Conservation (phyloP, 1,140 invertebrate species). For the Drosophila cardini region DNA sequence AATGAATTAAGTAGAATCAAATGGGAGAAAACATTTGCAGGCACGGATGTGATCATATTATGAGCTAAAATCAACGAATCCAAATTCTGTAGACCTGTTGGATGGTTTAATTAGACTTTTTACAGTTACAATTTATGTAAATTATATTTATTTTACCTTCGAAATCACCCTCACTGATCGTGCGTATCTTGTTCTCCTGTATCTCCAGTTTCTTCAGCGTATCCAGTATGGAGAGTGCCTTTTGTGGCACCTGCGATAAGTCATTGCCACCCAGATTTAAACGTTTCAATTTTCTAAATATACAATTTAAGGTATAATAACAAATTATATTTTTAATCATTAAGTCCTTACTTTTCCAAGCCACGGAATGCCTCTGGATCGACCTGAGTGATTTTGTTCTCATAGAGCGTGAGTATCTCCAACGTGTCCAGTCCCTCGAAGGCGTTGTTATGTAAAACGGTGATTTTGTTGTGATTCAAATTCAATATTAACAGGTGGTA, state of each 20-base stretch:
- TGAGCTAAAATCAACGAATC: conserved; percentile 93
- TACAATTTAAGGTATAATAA: neutral
- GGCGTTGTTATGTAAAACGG: conserved; percentile 90
- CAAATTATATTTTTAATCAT: neutral
- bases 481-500: conserved; percentile 94
- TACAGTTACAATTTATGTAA: neutral
- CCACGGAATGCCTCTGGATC: conserved; percentile 93
- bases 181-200: conserved; percentile 92
- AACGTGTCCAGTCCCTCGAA: conserved; percentile 94
- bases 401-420: conserved; percentile 94
- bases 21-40: conserved; percentile 92
- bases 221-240: conserved; percentile 90
- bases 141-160: conserved; percentile 87
- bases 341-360: conserved; percentile 90
- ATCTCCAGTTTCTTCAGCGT: conserved; percentile 94
- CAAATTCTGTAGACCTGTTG: conserved; percentile 90
- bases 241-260: conserved; percentile 90
- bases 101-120: neutral
- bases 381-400: conserved; percentile 92
- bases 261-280: conserved; percentile 94
- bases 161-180: conserved; percentile 93
- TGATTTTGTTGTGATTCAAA: conserved; percentile 95
- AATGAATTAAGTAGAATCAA: conserved; percentile 92
- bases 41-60: conserved; percentile 91
- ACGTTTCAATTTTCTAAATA: conserved; percentile 91